Percentiles rank a stretch among this genome's conserved stretches.
Evolutionary conservation across 2,113 vertebrate species (phyloP).

Genomic region (Donacobius atricapilla): DNA sequence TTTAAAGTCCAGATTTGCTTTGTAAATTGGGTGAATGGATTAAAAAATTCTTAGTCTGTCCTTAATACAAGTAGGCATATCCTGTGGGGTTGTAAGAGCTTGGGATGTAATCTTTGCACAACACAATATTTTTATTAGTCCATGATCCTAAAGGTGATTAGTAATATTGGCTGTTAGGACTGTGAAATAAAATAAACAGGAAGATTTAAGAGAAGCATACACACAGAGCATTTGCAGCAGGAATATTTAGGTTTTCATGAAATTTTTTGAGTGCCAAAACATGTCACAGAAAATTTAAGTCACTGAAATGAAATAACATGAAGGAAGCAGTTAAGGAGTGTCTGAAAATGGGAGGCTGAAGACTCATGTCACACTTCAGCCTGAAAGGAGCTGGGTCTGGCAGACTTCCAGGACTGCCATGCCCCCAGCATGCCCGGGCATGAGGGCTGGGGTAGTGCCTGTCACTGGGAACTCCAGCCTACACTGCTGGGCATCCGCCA

Average conservation of each 20-base stretch:
- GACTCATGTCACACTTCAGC: not conserved
- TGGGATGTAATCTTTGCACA: not conserved
- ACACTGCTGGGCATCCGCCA: not conserved
- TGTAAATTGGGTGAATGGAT: not conserved
- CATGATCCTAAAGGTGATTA: not conserved
- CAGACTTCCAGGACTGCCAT: not conserved
- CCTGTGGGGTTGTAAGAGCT: not conserved
- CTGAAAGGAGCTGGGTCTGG: not conserved
- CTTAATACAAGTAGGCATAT: not conserved
- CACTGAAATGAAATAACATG: not conserved
- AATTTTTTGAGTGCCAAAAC: not conserved
- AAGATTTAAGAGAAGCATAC: not conserved
- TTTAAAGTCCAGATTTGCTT: not conserved
- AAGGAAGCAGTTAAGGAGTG: constrained; percentile 45
- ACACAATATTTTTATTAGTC: not conserved
- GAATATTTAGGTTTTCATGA: not conserved
- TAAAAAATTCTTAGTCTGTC: not conserved
- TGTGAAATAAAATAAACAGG: not conserved
- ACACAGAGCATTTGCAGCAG: not conserved
- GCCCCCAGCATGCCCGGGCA: rapidly evolving
- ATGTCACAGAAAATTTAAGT: constrained; percentile 12
- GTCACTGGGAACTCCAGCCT: rapidly evolving
- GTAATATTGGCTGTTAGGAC: not conserved
- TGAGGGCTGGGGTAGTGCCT: rapidly evolving
- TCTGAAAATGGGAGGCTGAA: constrained; percentile 21